A percentile compares a stretch with the other conserved stretches of the same genome.
Conservation (phyloP, 2,113 vertebrate species). For the Brachypteracias leptosomus region DNA sequence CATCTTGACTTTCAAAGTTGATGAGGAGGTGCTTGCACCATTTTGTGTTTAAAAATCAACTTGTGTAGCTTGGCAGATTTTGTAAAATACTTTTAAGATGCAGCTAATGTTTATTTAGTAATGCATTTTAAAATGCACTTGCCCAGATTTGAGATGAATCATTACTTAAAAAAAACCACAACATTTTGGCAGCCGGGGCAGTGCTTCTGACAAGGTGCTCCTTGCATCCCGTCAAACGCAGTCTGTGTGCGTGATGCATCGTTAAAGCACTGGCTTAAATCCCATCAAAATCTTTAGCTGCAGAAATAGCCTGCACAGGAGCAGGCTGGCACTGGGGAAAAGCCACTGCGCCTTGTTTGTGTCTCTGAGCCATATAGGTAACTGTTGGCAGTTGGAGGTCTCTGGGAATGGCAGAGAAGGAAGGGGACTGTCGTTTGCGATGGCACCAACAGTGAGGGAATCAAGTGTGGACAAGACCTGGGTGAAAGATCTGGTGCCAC, state of each 20-base stretch:
- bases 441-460: neutral
- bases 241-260: rapidly evolving
- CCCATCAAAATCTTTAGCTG: neutral
- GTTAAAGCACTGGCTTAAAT: neutral
- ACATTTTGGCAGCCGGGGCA: neutral
- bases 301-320: neutral
- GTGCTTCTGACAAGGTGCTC: neutral
- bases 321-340: too few relatives aligned
- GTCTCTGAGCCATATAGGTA: neutral
- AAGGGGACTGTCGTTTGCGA: rapidly evolving
- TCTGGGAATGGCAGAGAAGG: neutral
- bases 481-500: neutral
- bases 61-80: neutral
- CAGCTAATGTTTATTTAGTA: neutral
- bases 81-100: neutral
- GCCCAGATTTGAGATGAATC: neutral
- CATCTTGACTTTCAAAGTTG: neutral
- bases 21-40: neutral
- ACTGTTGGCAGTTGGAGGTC: neutral
- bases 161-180: neutral
- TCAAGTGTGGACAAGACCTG: rapidly evolving
- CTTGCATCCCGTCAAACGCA: rapidly evolving
- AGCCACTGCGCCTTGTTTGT: rapidly evolving
- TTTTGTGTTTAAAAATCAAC: neutral
- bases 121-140: neutral